Base-by-base conservation (phyloP, 2,797 vertebrate species). In the Platalea minor region DNA sequence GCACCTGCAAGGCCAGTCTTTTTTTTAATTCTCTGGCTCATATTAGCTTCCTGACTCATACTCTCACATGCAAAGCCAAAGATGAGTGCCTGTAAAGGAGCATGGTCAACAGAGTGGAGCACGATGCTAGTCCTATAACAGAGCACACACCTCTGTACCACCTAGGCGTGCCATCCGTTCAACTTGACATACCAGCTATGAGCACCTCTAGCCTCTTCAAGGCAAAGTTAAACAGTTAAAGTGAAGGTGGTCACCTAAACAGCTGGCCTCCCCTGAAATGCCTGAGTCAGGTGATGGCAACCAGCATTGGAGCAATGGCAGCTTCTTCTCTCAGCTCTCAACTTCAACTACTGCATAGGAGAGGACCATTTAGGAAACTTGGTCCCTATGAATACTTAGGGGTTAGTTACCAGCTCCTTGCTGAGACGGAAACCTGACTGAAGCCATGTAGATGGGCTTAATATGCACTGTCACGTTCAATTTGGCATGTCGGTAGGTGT, bases 291-390 rank as follows among this genome's bases (percentile, higher is more conserved):
- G 14, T 25, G 24, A 85, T 33, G 43, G 39, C 14, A 73, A 85
- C 13, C 5, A 59, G 24, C 48, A 18, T 7, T 1, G 1, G 28
- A 57, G 21, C 6, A 41, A 43, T 16, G 24, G 35, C 0, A 0
- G 6, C 33, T 70, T 56, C n/a, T 57, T 69, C 29, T 83, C 24
- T 23, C 28, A 51, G 37, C 35, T 67, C 33, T 41, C 43, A 48
- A 1, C 4, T 67, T 64, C 43, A 74, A 0, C 41, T 75, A 24
- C 18, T 25, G 28, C 19, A 15, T 10, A 56, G 20, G 19, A 53
- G 50, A 76, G 20, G 26, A 60, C 7, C 9, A 13, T 59, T 68
- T 64, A 60, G n/a, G 53, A 70, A 93, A 86, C 9, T 28, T 78
- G 24, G 3, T 92, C 16, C 18, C 24, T 54, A 16, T 57, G 35